Base-by-base conservation (phyloP, 2,797 vertebrate species). In the Enteromius viviparus region DNA sequence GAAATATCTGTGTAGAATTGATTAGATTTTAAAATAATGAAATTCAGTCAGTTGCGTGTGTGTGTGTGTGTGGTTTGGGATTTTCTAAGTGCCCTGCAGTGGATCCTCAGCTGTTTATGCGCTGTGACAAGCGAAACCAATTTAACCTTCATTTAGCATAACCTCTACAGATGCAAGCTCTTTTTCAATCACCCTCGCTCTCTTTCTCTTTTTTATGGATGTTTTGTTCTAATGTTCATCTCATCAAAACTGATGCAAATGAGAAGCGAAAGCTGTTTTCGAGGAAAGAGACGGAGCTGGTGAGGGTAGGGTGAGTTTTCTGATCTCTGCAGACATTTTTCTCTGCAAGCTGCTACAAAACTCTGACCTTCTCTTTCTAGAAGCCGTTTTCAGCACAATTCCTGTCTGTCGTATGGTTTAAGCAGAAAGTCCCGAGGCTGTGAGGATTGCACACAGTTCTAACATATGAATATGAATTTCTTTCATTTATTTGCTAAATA, bases 71-170 rank as follows among this genome's bases (percentile, higher is more conserved):
- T 53, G 68, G 60, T 69, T 82, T 75, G 80, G 76, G 76, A 76
- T 87, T 84, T 84, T 82, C 66, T 78, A 76, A 83, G 87, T 86
- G 84, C 88, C 87, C 80, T 83, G 75, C 75, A 62, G 82, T 78
- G 82, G 40, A 83, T 83, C 75, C 75, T 83, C 75, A 83, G 51
- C 79, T 89, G 87, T 90, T 87, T 88, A 87, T 82, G 82, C 80
- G 80, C 78, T 71, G 76, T 81, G 88, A 85, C 87, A 87, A 83
- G 84, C 81, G 79, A 77, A 85, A 87, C 84, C 84, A 87, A 85
- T 87, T 87, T 87, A 78, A 80, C 84, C 81, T 85, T 85, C 84
- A 90, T 90, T 87, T 88, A 87, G 84, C 83, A 88, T 89, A 91
- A 91, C 83, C 87, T 83, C 87, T 89, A 83, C 88, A 89, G 89